Percentiles rank a stretch among this genome's conserved stretches.
phyloP scores from a whole-genome alignment of 2,888 invertebrate species.

The Lepidochrysops patricia region DNA sequence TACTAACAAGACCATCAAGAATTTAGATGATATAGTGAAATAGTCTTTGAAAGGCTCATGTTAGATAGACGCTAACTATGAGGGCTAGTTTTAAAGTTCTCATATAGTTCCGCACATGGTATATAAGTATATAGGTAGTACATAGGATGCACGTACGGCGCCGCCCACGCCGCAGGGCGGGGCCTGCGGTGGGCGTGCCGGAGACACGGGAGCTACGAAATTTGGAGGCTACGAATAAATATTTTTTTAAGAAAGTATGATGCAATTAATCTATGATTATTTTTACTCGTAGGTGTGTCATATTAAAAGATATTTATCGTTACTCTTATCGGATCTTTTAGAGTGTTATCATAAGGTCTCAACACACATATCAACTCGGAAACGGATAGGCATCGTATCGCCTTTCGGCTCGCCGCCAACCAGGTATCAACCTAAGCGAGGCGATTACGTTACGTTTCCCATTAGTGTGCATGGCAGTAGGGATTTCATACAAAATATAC shows the following conservation, averaged over 20 bases:
- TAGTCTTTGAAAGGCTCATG: not conserved
- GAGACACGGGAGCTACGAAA: constrained; percentile 24
- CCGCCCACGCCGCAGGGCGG: constrained; percentile 44
- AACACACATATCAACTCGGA: too few species aligned
- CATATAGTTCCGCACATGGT: constrained; percentile 13
- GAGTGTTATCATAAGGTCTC: too few species aligned
- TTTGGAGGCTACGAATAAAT: constrained; percentile 25
- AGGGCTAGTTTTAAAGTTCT: constrained; percentile 8
- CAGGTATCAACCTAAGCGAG: too few species aligned
- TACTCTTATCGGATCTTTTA: too few species aligned
- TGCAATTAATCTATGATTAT: too few species aligned
- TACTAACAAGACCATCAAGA: not conserved
- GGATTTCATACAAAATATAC: too few species aligned
- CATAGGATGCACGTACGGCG: constrained; percentile 26
- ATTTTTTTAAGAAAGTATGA: not conserved
- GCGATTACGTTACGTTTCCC: too few species aligned
- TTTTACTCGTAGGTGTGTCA: too few species aligned
- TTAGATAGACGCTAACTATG: not conserved
- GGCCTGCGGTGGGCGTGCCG: constrained; percentile 38
- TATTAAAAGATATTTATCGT: too few species aligned
- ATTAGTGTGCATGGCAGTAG: too few species aligned
- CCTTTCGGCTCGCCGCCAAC: too few species aligned
- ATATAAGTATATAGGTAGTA: constrained; percentile 13
- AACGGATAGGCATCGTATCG: too few species aligned
- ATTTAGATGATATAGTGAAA: not conserved